A percentile compares a stretch with the other conserved stretches of the same genome.
These are phyloP conservation scores for Syndactyla subalaris DNA, from an alignment of 2,797 vertebrate genomes.

Conservation along the genomic window DNA sequence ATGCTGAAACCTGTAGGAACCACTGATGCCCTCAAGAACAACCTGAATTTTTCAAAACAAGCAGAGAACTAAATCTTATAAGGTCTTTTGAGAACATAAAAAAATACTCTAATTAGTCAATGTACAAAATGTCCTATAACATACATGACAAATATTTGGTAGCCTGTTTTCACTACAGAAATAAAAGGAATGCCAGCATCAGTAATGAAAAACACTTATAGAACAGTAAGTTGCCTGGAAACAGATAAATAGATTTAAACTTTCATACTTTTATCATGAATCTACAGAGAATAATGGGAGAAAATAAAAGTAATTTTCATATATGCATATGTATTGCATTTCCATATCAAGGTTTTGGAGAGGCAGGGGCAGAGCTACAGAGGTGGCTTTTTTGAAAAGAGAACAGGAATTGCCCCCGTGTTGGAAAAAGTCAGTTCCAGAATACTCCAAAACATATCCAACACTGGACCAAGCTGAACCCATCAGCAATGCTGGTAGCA, in stretches of 20 bases:
- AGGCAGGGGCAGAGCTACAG: neutral
- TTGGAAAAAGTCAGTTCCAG: neutral
- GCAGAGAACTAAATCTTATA: neutral
- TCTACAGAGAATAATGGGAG: neutral
- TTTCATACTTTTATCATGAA: neutral
- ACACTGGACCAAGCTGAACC: neutral
- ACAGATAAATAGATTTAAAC: constrained; percentile 51
- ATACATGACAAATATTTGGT: neutral
- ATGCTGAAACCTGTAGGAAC: neutral
- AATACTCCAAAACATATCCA: neutral
- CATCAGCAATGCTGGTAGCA: neutral
- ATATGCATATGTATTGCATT: neutral
- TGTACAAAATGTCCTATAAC: neutral
- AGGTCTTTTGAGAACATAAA: neutral
- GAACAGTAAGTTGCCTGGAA: constrained; percentile 56
- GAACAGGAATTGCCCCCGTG: fast-evolving
- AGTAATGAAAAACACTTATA: constrained; percentile 25
- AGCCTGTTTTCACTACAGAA: constrained; percentile 18
- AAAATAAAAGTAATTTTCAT: neutral
- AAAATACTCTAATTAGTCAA: neutral
- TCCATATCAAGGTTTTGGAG: neutral
- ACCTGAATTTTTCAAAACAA: neutral
- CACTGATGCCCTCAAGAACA: neutral
- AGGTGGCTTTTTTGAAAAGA: neutral
- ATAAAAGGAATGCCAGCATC: constrained; percentile 18